Evolutionary conservation across 2,797 vertebrate species (phyloP), one percentile per base, ranked within the genome.

Genomic region (Nyctalus aviator): DNA sequence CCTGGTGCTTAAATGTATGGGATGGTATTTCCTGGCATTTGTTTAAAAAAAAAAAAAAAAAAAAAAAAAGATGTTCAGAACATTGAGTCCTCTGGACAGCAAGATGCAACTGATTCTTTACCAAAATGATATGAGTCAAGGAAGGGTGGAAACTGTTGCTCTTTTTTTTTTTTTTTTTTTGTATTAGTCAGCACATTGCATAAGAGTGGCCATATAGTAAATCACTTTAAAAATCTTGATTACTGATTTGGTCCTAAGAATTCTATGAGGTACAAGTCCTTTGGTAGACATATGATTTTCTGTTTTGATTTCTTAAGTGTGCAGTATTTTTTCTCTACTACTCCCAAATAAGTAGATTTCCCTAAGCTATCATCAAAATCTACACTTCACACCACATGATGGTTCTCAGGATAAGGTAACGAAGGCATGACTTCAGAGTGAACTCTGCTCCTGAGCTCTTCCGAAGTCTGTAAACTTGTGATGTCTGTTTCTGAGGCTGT

Each of bases 231-330:
- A 37, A 25, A 5, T 76, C 7, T 55, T 41, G 35, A 9, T 71
- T 73, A 57, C 46, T 73, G 37, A 90, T 41, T 68, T 37, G 46
- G 20, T 10, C 44, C 71, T 50, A 21, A 8, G 2, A 41, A 53
- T 32, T 94, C 71, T 62, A 21, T 64, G 59, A 10, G 20, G 27
- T 20, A 6, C 12, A n/a, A n/a, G 11, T 57, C 23, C 66, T 87
- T 72, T 79, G 46, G 32, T 3, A 5, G 55, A 84, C 32, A 50
- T 55, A 8, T 0, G 17, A 57, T 89, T 89, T 93, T 92, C 79
- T 91, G 9, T 55, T 83, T 4, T 35, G 27, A 55, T 62, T 72
- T 94, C 93, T 93, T 41, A 84, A 94, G 32, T 77, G 77, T 48
- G 1, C 1, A 57, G 8, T 10, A 37, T 53, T 69, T 86, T 75